These are phyloP conservation scores for Bombus soroeensis DNA, from an alignment of 1,140 invertebrate species.

Conservation along the genomic window DNA sequence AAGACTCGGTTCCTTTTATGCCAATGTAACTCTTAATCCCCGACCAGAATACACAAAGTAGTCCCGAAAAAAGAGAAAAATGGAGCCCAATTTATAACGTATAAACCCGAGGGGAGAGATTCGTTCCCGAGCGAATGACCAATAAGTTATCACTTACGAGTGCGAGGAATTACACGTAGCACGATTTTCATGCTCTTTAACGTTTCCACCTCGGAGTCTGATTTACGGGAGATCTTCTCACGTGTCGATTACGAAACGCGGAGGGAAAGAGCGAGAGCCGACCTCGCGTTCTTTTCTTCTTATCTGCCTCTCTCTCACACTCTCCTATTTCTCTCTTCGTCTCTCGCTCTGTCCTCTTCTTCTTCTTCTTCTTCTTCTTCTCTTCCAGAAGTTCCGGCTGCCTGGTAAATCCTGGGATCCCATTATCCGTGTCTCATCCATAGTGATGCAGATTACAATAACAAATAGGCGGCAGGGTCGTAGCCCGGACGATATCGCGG, in stretches of 20 bases:
- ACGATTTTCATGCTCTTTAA: background rate
- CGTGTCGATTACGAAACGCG: constrained; percentile 37
- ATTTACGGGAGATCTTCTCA: background rate
- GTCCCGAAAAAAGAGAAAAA: background rate
- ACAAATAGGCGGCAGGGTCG: constrained; percentile 76
- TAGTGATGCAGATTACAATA: constrained; percentile 81
- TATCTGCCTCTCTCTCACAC: no score
- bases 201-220: background rate
- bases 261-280: background rate
- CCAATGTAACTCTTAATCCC: background rate
- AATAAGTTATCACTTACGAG: background rate
- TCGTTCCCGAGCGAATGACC: background rate
- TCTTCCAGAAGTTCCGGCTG: constrained; percentile 31
- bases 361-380: background rate
- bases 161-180: background rate
- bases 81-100: background rate
- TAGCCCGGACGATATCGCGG: constrained; percentile 66
- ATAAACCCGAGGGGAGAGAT: background rate
- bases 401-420: constrained; percentile 73
- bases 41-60: background rate
- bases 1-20: background rate
- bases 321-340: background rate
- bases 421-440: constrained; percentile 79
- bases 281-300: background rate
- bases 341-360: no score